phyloP scores from a whole-genome alignment of 2,113 vertebrate species.

The Ochotona princeps region DNA sequence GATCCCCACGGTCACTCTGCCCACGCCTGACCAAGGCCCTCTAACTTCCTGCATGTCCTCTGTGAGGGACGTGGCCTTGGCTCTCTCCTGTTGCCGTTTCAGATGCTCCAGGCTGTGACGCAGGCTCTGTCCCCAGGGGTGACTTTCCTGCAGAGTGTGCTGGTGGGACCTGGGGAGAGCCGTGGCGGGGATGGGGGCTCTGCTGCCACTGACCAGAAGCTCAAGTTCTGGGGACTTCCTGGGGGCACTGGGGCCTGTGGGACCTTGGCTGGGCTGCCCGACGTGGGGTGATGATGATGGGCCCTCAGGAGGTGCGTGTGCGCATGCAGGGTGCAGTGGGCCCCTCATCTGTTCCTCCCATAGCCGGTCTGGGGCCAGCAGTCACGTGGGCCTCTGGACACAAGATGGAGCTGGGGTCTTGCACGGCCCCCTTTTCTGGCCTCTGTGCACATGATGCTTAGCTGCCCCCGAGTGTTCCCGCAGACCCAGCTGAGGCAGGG shows the following conservation, averaged over 20 bases:
- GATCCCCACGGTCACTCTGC: no score
- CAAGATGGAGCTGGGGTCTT: background rate
- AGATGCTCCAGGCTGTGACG: background rate
- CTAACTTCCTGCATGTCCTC: background rate
- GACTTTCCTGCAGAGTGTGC: background rate
- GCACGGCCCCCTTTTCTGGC: background rate
- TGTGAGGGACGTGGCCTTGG: background rate
- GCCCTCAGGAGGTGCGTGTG: fast-evolving
- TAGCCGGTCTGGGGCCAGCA: no score
- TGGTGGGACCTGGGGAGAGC: background rate
- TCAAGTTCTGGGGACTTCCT: background rate
- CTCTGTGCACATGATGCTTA: background rate
- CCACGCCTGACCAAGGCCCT: no score
- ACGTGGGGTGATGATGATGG: background rate
- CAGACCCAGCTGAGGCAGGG: background rate
- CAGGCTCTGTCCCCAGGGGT: background rate
- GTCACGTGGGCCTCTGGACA: background rate
- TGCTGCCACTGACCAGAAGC: no score
- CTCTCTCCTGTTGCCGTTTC: no score
- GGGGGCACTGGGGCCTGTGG: background rate
- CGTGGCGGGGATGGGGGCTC: fast-evolving
- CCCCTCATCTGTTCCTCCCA: background rate
- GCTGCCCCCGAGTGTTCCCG: background rate
- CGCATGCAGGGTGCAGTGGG: background rate
- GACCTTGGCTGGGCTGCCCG: background rate